A percentile compares a stretch with the other conserved stretches of the same genome.
Conservation (phyloP, 2,113 vertebrate species). For the Raja brachyura region DNA sequence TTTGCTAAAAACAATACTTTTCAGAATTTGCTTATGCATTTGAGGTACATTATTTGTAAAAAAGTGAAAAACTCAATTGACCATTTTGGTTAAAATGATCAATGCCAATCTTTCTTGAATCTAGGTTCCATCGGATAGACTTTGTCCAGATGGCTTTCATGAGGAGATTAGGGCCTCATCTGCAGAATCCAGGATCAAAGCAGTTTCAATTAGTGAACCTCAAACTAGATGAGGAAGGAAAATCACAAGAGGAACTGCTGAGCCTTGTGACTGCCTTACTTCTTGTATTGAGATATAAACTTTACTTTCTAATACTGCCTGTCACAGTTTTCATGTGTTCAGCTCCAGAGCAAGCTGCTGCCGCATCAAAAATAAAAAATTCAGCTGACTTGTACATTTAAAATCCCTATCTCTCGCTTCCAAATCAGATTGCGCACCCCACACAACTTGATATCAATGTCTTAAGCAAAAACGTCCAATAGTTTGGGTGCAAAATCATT, state of each 20-base stretch:
- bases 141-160: neutral
- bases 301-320: neutral
- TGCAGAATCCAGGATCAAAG: neutral
- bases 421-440: neutral
- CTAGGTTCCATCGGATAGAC: neutral
- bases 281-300: neutral
- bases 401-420: too few species aligned
- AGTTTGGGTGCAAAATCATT: neutral
- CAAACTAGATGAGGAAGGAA: neutral
- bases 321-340: neutral
- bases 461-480: neutral
- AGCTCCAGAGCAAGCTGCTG: neutral
- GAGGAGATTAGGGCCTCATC: neutral
- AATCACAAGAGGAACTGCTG: neutral
- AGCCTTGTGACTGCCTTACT: neutral
- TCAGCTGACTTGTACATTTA: neutral
- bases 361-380: neutral
- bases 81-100: neutral
- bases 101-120: neutral
- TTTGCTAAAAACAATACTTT: neutral
- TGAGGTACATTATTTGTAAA: neutral
- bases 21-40: neutral
- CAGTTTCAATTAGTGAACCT: neutral
- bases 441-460: neutral
- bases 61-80: neutral